Base-by-base conservation (phyloP, 1,140 invertebrate genomes). In the Wasmannia auropunctata region DNA sequence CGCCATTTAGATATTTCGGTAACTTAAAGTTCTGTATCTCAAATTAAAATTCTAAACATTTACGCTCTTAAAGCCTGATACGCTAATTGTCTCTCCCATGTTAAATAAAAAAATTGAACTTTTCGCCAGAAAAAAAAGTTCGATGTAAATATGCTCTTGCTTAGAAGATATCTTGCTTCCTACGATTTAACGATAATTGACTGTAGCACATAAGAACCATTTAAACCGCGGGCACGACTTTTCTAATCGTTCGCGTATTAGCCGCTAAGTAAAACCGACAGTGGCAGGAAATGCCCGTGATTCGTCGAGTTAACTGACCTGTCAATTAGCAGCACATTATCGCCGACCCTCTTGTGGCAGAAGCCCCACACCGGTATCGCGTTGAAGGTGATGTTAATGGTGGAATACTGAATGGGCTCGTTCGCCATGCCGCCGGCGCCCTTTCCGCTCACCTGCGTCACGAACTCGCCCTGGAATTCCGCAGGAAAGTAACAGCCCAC, bases 281-380 rank as follows among this genome's bases (percentile, higher is more conserved):
- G 63, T 69, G n/a, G 34, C 25, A 70, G 76, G 28, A 80, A 80
- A 69, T 70, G 65, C 51, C n/a, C 62, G 16, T 25, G 63, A 69
- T 72, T 72, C 25, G 37, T 58, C 25, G 79, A 43, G 49, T 85
- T 54, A 70, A 93, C 94, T 91, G 92, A 97, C 96, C 95, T 96
- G 94, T 97, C 96, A 86, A 96, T 96, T 40, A 97, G 95, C 51
- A 97, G 95, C 83, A 97, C 96, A 89, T 96, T 97, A 91, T 96
- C 96, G 51, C 96, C 96, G 56, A 96, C 94, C 65, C 96, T 95
- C 85, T 94, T 94, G 89, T 97, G 96, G 87, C 97, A 97, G 80
- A 95, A 95, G 4, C 97, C 97, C 97, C 97, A 97, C 46, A 97
- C 96, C 10, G 96, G 96, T 88, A 97, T 97, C 14, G 96, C 95